Conservation (phyloP, 2,113 vertebrate species). For the Barnardius zonarius region DNA sequence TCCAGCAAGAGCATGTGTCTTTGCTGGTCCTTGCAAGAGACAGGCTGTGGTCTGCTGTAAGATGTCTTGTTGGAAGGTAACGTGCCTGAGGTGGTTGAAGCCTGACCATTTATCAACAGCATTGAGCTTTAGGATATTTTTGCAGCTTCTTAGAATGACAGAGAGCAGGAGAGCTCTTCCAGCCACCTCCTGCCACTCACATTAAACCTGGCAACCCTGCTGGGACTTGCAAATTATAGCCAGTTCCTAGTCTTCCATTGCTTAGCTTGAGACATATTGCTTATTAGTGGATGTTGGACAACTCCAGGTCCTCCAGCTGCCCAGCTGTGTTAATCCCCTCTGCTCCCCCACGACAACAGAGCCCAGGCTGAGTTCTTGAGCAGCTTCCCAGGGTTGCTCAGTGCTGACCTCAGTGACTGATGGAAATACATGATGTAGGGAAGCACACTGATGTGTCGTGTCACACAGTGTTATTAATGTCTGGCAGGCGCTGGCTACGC, state of each 20-base stretch:
- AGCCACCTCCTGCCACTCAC: background rate
- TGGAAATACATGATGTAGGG: background rate
- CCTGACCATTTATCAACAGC: background rate
- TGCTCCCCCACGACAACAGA: background rate
- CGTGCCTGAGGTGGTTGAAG: background rate
- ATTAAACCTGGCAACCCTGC: background rate
- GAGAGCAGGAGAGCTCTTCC: background rate
- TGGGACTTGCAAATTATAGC: background rate
- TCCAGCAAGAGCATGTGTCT: background rate
- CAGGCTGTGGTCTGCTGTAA: background rate
- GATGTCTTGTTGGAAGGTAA: background rate
- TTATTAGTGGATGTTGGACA: background rate
- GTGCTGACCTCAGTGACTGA: background rate
- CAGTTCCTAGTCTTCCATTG: background rate
- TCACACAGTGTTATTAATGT: background rate
- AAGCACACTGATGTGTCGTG: background rate
- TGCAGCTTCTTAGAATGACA: background rate
- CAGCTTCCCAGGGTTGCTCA: background rate
- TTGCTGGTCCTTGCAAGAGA: background rate
- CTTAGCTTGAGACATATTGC: background rate
- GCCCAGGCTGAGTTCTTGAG: background rate
- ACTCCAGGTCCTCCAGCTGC: background rate
- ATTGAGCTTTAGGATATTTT: background rate
- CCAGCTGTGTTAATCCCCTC: background rate
- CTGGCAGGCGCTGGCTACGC: background rate